phyloP scores from a whole-genome alignment of 2,113 vertebrate species.

The Leptobrachium ailaonicum region DNA sequence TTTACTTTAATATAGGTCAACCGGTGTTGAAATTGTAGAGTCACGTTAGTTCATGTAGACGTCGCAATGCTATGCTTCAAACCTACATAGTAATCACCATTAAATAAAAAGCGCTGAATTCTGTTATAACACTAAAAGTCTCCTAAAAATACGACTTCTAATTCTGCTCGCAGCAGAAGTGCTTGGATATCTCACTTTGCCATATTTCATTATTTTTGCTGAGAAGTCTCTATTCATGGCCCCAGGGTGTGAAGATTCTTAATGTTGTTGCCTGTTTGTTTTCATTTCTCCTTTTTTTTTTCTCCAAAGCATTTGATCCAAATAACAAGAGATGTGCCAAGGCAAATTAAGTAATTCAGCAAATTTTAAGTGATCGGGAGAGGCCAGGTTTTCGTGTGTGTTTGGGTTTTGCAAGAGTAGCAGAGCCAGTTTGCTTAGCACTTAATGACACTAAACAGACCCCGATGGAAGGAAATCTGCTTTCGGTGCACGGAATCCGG shows the following conservation, averaged over 20 bases:
- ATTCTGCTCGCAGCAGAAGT: not conserved
- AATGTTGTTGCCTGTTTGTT: slow-evolving; percentile 18
- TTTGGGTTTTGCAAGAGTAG: not conserved
- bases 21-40: not conserved
- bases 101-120: not conserved
- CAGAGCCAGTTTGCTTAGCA: too few species aligned
- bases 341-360: slow-evolving; percentile 8
- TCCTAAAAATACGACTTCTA: not conserved
- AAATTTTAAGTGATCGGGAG: slow-evolving; percentile 3
- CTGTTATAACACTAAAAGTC: not conserved
- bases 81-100: not conserved
- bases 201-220: slow-evolving; percentile 1
- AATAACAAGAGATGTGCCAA: not conserved
- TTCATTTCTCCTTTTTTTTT: not conserved
- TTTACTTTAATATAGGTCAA: slow-evolving; percentile 4
- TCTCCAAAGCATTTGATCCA: not conserved
- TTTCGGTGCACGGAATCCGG: too few species aligned
- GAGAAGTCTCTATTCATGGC: slow-evolving; percentile 29
- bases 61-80: not conserved
- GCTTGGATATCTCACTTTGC: not conserved
- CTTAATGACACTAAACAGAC: too few species aligned
- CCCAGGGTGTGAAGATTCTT: slow-evolving; percentile 4
- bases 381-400: not conserved
- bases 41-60: not conserved
- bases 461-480: too few species aligned